Evolutionary conservation across 2,888 invertebrate genomes (phyloP), one percentile per base, ranked within the genome.

Genomic region (Cyclophora punctaria): DNA sequence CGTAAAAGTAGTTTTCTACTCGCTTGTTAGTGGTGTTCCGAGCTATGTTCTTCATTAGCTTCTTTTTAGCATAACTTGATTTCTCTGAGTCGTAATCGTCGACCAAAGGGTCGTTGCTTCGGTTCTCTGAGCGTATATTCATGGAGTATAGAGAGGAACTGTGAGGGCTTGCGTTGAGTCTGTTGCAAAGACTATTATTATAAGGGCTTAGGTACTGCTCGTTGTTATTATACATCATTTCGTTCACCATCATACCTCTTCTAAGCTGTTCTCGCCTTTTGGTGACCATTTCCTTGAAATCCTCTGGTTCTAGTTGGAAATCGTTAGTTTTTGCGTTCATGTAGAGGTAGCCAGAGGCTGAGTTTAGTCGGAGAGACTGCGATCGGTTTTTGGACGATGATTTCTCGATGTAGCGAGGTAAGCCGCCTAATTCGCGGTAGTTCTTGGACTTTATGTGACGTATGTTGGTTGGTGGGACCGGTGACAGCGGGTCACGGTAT

Each of bases 271-370:
- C 85, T 0, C 87, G 72, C 50, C 89, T 59, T 46, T 86, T 87
- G 0, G 86, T 75, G 2, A 89, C 84, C 34, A 88, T 79, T 49
- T 89, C 89, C 47, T 82, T 75, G 55, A 89, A 87, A 49, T 89
- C 89, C 7, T 86, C 83, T 0, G 88, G 81, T 46, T 89, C 86
- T 43, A 89, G 58, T 63, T 86, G 83, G 67, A 89, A 89, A 47
- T 89, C 89, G 61, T 87, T 86, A 2, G 77, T 67, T 48, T 76
- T 83, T 0, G 89, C 89, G 70, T 89, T 89, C 89, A 89, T 89
- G 57, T 86, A 89, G 2, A 89, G 66, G 58, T 89, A 85, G 0
- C 89, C 89, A 0, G 89, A 89, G 0, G 89, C 89, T 0, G 89
- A 89, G 62, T 89, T 89, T 0, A 89, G 79, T 1, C 89, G 67